Base-by-base conservation (phyloP, 2,797 vertebrate species). In the Lutjanus campechanus region DNA sequence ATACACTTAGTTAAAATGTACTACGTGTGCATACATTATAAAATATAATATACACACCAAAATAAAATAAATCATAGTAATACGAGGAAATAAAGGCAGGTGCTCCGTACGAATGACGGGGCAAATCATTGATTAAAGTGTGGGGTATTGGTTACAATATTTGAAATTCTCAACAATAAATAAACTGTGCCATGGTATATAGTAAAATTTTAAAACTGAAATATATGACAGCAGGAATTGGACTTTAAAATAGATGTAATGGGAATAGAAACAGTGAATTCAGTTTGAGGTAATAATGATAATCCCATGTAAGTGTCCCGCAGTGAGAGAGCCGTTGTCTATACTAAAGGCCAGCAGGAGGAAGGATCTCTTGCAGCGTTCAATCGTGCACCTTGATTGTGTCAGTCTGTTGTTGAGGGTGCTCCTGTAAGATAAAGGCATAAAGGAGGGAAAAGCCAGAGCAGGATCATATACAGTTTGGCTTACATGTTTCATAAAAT, bases 261-360 rank as follows among this genome's bases (percentile, higher is more conserved):
- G 29, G 17, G 16, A 64, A 46, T n/a, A 58, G 11, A 63, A 61
- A 54, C 7, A 6, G 40, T 47, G 55, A 20, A 66, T 15, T 67
- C 19, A 50, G 47, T 66, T 43, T 47, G 4, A 66, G 40, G 11
- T 40, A 11, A 46, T 69, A 11, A 44, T 74, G 51, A 64, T 59
- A 55, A 36, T 55, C 25, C n/a, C 11, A 12, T 67, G 46, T 55
- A 16, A 22, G 10, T 36, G 29, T 56, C 8, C 15, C 44, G 43
- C 59, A 50, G 44, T 25, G 46, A 11, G 20, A 40, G 46, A 29
- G 15, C 11, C 29, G 5, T 67, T 67, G 44, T 16, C 12, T 43
- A 11, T 17, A 59, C 17, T 22, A 22, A 46, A 47, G 9, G 20
- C 11, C 36, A 44, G 61, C 36, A 22, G 25, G 54, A 11, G 19